A percentile compares a stretch with the other conserved stretches of the same genome.
Conservation (phyloP, 2,888 invertebrate species). For the Escarpia spicata region DNA sequence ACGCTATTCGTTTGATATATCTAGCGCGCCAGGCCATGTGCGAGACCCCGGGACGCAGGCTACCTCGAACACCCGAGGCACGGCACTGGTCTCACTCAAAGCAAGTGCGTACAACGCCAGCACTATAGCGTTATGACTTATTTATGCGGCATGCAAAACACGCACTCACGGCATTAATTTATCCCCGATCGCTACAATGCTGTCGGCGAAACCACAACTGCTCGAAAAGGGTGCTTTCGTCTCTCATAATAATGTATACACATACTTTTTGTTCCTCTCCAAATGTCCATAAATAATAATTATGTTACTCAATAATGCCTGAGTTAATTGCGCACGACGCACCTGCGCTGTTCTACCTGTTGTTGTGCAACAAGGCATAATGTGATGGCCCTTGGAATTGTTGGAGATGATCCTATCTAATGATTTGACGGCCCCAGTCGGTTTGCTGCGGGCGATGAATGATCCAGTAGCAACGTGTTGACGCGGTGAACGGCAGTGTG, state of each 20-base stretch:
- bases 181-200: neutral
- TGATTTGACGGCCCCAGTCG: neutral
- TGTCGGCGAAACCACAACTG: neutral
- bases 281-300: neutral
- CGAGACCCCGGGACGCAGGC: neutral
- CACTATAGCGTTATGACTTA: neutral
- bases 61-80: neutral
- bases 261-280: neutral
- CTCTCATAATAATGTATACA: neutral
- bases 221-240: neutral
- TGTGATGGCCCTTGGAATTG: neutral
- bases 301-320: neutral
- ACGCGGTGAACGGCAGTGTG: no score
- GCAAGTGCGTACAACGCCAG: neutral
- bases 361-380: neutral
- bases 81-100: neutral
- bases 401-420: neutral
- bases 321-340: neutral
- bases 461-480: no score
- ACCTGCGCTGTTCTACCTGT: neutral
- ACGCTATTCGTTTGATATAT: neutral
- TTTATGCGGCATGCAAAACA: neutral
- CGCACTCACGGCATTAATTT: neutral
- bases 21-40: neutral
- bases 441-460: neutral